These are phyloP conservation scores for Ginglymostoma cirratum DNA, from an alignment of 2,113 vertebrate genomes.

Conservation along the genomic window DNA sequence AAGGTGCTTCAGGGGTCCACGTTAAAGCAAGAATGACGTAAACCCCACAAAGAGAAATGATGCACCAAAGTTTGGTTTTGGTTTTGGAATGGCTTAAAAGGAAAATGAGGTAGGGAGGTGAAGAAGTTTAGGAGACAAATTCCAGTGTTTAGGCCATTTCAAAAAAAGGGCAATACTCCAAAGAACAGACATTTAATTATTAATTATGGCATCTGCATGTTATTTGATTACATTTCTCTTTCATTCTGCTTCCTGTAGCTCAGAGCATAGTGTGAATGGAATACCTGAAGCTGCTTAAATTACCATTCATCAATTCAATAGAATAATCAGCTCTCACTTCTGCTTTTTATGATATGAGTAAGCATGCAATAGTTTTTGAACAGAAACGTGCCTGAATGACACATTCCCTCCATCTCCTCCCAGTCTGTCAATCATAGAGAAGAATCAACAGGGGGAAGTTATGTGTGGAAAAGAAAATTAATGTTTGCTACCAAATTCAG, in stretches of 20 bases:
- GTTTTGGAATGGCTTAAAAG: background rate
- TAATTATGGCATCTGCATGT: background rate
- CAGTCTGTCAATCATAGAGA: background rate
- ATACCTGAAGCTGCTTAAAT: background rate
- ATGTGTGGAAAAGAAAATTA: background rate
- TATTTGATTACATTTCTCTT: background rate
- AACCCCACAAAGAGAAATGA: background rate
- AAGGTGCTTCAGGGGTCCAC: background rate
- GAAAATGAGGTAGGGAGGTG: background rate
- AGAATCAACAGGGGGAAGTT: background rate
- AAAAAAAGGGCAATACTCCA: background rate
- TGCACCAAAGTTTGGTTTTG: background rate
- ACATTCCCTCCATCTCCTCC: background rate
- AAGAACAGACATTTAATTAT: background rate
- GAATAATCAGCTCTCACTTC: background rate
- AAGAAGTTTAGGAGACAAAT: background rate
- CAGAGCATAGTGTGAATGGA: background rate
- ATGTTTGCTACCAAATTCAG: background rate
- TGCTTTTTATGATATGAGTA: background rate
- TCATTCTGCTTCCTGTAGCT: background rate
- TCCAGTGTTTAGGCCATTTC: background rate
- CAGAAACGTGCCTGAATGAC: background rate
- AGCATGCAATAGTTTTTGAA: background rate
- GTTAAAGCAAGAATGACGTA: background rate
- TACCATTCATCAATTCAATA: background rate